Base-by-base conservation (phyloP, 2,888 invertebrate genomes). In the Ecdyonurus torrentis region DNA sequence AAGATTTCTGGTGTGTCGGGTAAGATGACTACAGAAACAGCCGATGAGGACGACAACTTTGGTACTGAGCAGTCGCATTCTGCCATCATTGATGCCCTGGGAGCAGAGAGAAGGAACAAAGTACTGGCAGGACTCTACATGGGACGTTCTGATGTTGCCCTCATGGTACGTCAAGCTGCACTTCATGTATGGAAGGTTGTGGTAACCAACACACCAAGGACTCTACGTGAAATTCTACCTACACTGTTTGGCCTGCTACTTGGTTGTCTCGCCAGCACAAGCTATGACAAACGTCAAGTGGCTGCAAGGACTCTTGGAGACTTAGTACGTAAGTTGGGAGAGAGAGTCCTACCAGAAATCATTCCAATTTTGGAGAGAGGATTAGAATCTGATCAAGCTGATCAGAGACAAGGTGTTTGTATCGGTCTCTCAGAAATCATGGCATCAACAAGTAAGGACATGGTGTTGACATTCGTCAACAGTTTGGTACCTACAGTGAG, bases 101-200 rank as follows among this genome's bases (percentile, higher is more conserved):
- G 98, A 1, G 84, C 82, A 1, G 95, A 96, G 71, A 78, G 96
- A 58, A 80, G 97, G 62, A 96, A 98, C 76, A 79, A 94, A 24
- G 97, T 99, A 52, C 75, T 96, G 62, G 92, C 96, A 23, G 95
- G 95, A 1, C 77, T 97, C 55, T 99, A 99, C 74, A 96, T 99
- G 92, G 95, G 96, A 2, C 81, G 98, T 20, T 95, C 95, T 61
- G 98, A 99, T 72, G 95, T 96, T 0, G 94, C 97, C 1, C 78
- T 97, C 61, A 91, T 95, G 87, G 98, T 98, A 23, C 83, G 98
- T 0, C 98, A 98, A 78, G 92, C 97, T 0, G 96, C 99, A 7
- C 81, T 97, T 63, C 99, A 99, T 74, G 98, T 99, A 0, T 99
- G 99, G 99, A 99, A 99, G 80, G 92, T 98, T 68, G 95, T 99